phyloP scores from a whole-genome alignment of 2,113 vertebrate genomes.

The Megaceryle maxima region DNA sequence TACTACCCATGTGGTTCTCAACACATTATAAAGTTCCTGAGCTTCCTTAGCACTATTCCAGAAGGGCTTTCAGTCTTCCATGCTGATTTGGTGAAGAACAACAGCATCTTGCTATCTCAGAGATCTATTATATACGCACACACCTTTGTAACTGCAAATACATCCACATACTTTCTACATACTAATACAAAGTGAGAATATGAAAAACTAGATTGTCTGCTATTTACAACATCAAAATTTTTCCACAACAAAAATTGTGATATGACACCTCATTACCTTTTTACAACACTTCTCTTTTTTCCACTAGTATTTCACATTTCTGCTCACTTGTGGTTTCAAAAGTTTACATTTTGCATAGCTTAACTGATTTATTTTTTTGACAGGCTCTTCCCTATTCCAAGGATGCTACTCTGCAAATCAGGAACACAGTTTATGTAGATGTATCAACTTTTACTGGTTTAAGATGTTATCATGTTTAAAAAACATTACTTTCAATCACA shows the following conservation, averaged over 20 bases:
- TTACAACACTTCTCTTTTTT: constrained; percentile 21
- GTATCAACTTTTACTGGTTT: not conserved
- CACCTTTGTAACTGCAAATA: not conserved
- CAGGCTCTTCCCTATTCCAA: not conserved
- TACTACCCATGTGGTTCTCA: not conserved
- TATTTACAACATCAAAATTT: not conserved
- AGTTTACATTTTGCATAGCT: constrained; percentile 36
- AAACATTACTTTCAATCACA: not conserved
- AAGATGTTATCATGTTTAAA: not conserved
- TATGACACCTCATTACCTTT: constrained; percentile 39
- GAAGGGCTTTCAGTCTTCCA: not conserved
- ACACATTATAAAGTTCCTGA: constrained; percentile 1
- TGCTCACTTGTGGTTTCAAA: constrained; percentile 1
- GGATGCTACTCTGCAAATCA: not conserved
- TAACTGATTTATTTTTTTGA: not conserved
- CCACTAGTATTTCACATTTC: constrained; percentile 39
- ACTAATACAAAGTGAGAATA: not conserved
- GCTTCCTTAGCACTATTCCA: not conserved
- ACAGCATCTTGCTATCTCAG: not conserved
- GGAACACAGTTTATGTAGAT: not conserved
- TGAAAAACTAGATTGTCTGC: not conserved
- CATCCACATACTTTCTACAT: not conserved
- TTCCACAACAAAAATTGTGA: not conserved
- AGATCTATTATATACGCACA: not conserved
- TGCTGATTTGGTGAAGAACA: not conserved